These are phyloP conservation scores for Nephrocerus scutellatus DNA, from an alignment of 2,888 invertebrate genomes.

Conservation along the genomic window DNA sequence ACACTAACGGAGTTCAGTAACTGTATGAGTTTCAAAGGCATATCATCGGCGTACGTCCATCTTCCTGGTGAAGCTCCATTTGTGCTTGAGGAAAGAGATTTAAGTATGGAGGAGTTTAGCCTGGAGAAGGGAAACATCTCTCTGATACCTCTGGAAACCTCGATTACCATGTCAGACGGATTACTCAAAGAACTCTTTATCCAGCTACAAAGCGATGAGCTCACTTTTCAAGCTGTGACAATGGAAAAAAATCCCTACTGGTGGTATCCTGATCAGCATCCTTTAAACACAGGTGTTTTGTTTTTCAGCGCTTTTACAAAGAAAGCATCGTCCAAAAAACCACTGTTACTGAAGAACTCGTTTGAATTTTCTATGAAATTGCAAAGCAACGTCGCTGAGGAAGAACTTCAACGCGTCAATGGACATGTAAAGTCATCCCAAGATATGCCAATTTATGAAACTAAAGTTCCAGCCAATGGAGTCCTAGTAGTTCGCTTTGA, in stretches of 20 bases:
- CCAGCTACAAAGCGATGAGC: neutral
- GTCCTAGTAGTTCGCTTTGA: slow-evolving; percentile 23
- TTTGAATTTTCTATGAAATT: slow-evolving; percentile 19
- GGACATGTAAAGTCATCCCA: slow-evolving; percentile 17
- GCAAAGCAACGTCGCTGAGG: neutral
- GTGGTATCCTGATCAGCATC: slow-evolving; percentile 31
- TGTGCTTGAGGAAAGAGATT: slow-evolving; percentile 1
- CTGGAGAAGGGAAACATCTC: too few relatives aligned
- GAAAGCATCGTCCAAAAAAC: neutral
- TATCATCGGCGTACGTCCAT: slow-evolving; percentile 15
- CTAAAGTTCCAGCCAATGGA: slow-evolving; percentile 21
- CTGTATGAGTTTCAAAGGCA: slow-evolving; percentile 10
- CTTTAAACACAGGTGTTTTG: slow-evolving; percentile 20
- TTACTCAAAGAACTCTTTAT: slow-evolving; percentile 12
- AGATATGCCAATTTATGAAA: slow-evolving; percentile 26
- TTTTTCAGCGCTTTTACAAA: slow-evolving; percentile 20
- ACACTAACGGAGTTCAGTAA: slow-evolving; percentile 10
- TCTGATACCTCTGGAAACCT: too few relatives aligned
- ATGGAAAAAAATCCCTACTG: slow-evolving; percentile 27
- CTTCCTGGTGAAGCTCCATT: slow-evolving; percentile 12
- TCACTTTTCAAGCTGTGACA: slow-evolving; percentile 15
- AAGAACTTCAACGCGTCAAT: neutral
- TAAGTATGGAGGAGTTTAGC: slow-evolving; percentile 11
- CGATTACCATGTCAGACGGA: slow-evolving; percentile 3
- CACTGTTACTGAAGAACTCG: neutral